Conservation (phyloP, 2,797 vertebrate species). For the Capromys pilorides region DNA sequence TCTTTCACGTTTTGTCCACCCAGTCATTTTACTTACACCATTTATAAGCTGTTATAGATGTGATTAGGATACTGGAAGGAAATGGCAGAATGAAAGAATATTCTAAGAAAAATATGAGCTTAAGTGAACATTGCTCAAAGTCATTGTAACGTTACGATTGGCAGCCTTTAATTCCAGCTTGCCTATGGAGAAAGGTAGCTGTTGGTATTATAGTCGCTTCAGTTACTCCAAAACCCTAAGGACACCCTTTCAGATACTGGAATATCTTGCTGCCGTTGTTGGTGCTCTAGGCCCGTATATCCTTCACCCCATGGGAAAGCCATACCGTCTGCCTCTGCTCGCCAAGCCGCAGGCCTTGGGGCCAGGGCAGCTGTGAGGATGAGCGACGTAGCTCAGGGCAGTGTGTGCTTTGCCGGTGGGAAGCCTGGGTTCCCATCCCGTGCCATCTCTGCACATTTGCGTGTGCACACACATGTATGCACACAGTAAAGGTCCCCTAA, state of each 20-base stretch:
- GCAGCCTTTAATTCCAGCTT: conserved; percentile 5
- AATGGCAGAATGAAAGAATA: neutral
- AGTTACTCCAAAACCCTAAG: neutral
- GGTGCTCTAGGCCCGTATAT: neutral
- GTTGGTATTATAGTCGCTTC: neutral
- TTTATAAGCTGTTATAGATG: neutral
- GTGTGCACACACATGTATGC: neutral
- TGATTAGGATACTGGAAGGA: neutral
- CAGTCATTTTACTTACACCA: neutral
- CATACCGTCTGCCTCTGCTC: neutral
- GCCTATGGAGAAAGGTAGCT: neutral
- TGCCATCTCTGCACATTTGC: neutral
- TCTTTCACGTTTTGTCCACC: neutral
- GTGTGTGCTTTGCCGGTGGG: neutral
- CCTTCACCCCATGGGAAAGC: neutral
- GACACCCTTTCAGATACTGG: neutral
- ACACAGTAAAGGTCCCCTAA: neutral
- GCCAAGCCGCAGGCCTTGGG: neutral
- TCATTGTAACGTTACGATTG: neutral
- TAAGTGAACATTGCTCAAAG: neutral
- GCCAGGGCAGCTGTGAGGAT: neutral
- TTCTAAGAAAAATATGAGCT: conserved; percentile 9
- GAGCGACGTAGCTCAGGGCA: neutral
- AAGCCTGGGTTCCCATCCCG: neutral
- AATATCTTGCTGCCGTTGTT: neutral